Percentiles rank a stretch among this genome's conserved stretches.
Evolutionary conservation across 2,797 vertebrate species (phyloP).

Genomic region (Phoeniculus purpureus): DNA sequence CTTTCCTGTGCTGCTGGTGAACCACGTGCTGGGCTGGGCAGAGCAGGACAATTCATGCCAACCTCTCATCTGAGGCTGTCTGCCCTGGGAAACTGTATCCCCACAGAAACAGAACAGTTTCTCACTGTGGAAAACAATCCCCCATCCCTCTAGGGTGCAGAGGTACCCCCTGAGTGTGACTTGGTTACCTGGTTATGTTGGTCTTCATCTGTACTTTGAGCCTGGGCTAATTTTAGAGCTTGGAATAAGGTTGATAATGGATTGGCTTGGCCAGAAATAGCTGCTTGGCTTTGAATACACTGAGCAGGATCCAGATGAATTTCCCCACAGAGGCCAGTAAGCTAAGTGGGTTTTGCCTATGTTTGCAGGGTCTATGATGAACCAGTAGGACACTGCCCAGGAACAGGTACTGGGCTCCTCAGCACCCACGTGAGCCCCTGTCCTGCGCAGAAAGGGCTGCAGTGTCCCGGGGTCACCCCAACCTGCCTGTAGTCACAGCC

Average conservation of each 20-base stretch:
- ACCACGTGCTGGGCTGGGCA: neutral
- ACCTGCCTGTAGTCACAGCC: neutral
- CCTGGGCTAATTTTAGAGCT: slow-evolving; percentile 27
- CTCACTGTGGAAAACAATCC: neutral
- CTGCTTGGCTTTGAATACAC: slow-evolving; percentile 28
- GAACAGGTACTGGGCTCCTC: neutral
- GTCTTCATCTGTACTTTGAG: neutral
- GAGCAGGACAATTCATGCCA: neutral
- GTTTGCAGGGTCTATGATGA: neutral
- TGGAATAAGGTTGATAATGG: neutral
- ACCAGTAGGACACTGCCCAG: neutral
- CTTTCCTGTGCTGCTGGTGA: neutral
- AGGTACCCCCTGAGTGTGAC: neutral
- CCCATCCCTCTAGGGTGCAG: neutral
- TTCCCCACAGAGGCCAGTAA: neutral
- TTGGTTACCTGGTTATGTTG: neutral
- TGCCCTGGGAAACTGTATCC: neutral
- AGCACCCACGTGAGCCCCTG: rapidly evolving
- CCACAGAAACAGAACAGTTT: neutral
- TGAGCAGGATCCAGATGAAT: neutral
- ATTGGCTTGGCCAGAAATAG: slow-evolving; percentile 8
- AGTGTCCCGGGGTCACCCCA: rapidly evolving
- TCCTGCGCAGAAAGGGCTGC: rapidly evolving
- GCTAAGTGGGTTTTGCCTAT: neutral
- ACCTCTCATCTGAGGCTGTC: neutral